phyloP scores from a whole-genome alignment of 1,140 invertebrate genomes.

The Magallana angulata region DNA sequence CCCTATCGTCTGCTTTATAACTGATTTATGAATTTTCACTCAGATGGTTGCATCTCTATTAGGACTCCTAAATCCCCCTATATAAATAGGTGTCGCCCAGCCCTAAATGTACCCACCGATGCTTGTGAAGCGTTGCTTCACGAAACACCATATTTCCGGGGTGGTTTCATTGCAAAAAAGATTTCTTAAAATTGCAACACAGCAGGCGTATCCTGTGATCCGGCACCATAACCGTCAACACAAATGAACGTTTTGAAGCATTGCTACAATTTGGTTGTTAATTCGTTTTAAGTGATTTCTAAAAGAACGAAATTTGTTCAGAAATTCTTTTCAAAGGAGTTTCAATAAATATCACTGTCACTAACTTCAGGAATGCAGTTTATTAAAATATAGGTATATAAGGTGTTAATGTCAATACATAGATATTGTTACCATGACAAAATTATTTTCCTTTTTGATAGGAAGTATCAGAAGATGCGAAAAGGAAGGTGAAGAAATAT shows the following conservation, averaged over 20 bases:
- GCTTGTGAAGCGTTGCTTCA: background rate
- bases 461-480: slow-evolving; percentile 2
- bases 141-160: slow-evolving; percentile 16
- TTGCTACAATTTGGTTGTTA: background rate
- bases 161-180: slow-evolving; percentile 21
- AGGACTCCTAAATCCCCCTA: background rate
- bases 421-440: too few relatives aligned
- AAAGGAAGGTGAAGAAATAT: slow-evolving; percentile 16
- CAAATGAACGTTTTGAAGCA: background rate
- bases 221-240: background rate
- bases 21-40: slow-evolving; percentile 35
- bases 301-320: too few relatives aligned
- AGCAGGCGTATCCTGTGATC: slow-evolving; percentile 19
- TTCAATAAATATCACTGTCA: too few relatives aligned
- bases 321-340: too few relatives aligned
- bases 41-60: slow-evolving; percentile 25
- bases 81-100: slow-evolving; percentile 15
- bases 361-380: too few relatives aligned
- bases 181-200: slow-evolving; percentile 7
- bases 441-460: background rate
- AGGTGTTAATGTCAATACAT: too few relatives aligned
- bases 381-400: too few relatives aligned
- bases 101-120: background rate
- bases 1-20: slow-evolving; percentile 21
- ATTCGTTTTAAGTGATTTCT: background rate